phyloP scores from a whole-genome alignment of 2,113 vertebrate species.

The Pterophyllum scalare region DNA sequence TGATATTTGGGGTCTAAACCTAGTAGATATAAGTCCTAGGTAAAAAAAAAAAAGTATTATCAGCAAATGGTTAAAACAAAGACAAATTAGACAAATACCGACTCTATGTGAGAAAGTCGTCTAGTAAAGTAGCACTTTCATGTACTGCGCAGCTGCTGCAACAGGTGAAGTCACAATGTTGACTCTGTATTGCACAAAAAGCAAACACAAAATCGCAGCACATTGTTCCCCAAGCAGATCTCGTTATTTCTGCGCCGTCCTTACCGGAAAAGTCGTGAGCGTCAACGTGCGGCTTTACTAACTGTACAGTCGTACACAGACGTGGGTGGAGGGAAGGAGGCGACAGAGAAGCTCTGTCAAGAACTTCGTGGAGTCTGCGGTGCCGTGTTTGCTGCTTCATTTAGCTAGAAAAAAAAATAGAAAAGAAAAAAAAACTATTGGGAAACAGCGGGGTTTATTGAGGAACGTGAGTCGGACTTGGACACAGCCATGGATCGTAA shows the following conservation, averaged over 20 bases:
- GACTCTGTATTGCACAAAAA: not conserved
- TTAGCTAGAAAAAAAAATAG: not conserved
- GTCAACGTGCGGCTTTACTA: slow-evolving; percentile 11
- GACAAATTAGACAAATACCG: not conserved
- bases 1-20: not conserved
- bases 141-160: not conserved
- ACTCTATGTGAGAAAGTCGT: not conserved
- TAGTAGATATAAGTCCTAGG: not conserved
- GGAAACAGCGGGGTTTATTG: not conserved
- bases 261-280: slow-evolving; percentile 44
- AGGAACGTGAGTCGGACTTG: slow-evolving; percentile 14
- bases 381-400: slow-evolving; percentile 2
- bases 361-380: slow-evolving; percentile 39
- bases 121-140: not conserved
- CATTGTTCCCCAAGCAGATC: not conserved
- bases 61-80: fast-evolving
- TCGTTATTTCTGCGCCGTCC: not conserved
- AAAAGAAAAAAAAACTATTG: not conserved
- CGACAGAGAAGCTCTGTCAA: slow-evolving; percentile 48
- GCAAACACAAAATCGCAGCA: not conserved
- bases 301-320: not conserved
- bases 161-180: not conserved
- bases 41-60: not conserved
- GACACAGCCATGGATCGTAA: slow-evolving; percentile 74
- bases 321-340: slow-evolving; percentile 57